These are phyloP conservation scores for Ictalurus punctatus DNA, from an alignment of 2,113 vertebrate genomes.

Conservation along the genomic window DNA sequence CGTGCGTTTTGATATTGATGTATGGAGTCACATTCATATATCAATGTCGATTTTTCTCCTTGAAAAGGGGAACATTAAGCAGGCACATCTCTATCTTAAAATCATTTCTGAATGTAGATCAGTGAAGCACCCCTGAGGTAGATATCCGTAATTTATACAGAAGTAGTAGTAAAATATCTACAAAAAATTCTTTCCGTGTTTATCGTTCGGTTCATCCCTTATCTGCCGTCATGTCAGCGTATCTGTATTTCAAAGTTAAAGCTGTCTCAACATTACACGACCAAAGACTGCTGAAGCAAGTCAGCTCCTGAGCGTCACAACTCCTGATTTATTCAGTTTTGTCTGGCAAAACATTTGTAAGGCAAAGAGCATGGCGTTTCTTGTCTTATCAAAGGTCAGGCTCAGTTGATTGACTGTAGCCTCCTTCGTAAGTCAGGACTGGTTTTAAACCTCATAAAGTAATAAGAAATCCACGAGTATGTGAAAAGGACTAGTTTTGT, in stretches of 20 bases:
- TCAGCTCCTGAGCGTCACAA: neutral
- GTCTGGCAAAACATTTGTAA: constrained; percentile 17
- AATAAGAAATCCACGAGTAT: neutral
- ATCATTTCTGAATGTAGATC: neutral
- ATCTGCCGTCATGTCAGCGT: constrained; percentile 15
- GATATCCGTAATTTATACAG: neutral
- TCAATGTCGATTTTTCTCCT: neutral
- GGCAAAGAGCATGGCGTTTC: constrained; percentile 9
- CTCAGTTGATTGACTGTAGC: neutral
- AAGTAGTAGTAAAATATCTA: neutral
- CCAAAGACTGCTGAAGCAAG: neutral
- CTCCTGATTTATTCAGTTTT: constrained; percentile 4
- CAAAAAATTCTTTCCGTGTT: neutral
- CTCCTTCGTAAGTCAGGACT: neutral
- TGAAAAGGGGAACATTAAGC: neutral
- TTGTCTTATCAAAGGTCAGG: constrained; percentile 23
- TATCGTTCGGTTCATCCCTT: too few species aligned
- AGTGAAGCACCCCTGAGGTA: neutral
- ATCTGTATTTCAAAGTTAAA: constrained; percentile 37
- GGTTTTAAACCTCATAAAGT: neutral
- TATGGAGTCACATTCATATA: neutral
- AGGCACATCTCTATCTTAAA: neutral
- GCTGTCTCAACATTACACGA: constrained; percentile 25
- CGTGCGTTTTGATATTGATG: neutral
- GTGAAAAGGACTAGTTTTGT: neutral